phyloP scores from a whole-genome alignment of 2,888 invertebrate genomes.

The Leptinotarsa haldemani region DNA sequence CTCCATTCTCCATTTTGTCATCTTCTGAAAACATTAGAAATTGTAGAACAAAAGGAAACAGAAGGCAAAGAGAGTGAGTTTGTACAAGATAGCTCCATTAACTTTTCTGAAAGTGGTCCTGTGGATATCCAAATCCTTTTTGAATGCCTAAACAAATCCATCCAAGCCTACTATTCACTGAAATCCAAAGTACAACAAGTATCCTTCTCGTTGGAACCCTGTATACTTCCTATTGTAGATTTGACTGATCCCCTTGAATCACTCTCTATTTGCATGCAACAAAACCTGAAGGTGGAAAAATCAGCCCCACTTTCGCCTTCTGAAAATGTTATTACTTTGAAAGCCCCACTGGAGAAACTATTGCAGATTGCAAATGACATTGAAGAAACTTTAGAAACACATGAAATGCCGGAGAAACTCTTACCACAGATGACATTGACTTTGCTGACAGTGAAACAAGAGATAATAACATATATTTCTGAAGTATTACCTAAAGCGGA shows the following conservation, averaged over 20 bases:
- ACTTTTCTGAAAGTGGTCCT: not conserved
- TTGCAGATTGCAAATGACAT: constrained; percentile 35
- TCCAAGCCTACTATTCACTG: not conserved
- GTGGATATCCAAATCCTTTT: not conserved
- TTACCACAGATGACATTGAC: constrained; percentile 30
- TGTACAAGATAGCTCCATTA: not conserved
- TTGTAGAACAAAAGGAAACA: not conserved
- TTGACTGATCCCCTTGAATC: not conserved
- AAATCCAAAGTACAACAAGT: not conserved
- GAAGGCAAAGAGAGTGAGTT: too few species aligned
- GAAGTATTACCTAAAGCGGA: constrained; percentile 14
- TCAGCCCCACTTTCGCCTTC: not conserved
- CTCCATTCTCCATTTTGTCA: too few species aligned
- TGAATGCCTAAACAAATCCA: not conserved
- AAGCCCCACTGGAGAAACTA: constrained; percentile 40
- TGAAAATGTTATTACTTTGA: constrained; percentile 29
- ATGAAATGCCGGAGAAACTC: constrained; percentile 23
- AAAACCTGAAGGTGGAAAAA: constrained; percentile 18
- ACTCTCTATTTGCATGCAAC: not conserved
- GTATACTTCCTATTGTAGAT: constrained; percentile 23
- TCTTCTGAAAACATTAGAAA: not conserved
- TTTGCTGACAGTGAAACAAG: constrained; percentile 11
- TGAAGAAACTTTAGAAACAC: constrained; percentile 36
- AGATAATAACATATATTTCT: constrained; percentile 22
- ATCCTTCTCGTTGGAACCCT: not conserved